A percentile compares a stretch with the other conserved stretches of the same genome.
These are phyloP conservation scores for Diglossa cyanea DNA, from an alignment of 2,797 vertebrate genomes.

Conservation along the genomic window DNA sequence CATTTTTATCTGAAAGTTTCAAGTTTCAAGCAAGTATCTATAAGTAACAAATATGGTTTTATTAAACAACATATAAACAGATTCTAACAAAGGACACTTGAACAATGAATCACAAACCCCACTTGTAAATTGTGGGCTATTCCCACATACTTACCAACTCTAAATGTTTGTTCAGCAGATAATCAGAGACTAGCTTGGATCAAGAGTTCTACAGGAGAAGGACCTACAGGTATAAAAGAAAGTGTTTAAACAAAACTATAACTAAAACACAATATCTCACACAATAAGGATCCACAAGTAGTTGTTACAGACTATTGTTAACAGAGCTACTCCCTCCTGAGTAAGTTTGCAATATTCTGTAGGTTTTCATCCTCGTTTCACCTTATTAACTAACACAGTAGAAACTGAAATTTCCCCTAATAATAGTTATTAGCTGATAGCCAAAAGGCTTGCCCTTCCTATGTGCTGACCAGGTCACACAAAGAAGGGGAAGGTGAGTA, in stretches of 20 bases:
- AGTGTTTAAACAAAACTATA: neutral
- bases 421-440: neutral
- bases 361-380: neutral
- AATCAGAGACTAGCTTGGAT: neutral
- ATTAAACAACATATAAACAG: neutral
- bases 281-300: neutral
- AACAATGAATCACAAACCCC: neutral
- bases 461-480: neutral
- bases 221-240: neutral
- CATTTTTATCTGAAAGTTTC: conserved; percentile 9
- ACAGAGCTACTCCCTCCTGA: neutral
- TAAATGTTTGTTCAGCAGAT: conserved; percentile 47
- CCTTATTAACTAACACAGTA: neutral
- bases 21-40: conserved; percentile 3
- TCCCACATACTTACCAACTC: neutral
- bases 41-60: neutral
- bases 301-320: neutral
- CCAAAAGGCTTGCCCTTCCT: neutral
- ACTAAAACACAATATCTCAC: neutral
- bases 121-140: neutral
- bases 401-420: neutral
- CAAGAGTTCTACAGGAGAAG: neutral
- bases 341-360: neutral
- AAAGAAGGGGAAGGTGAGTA: conserved; percentile 33
- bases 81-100: neutral